Evolutionary conservation across 1,140 invertebrate species (phyloP), one percentile per base, ranked within the genome.

Genomic region (Drosophila takahashii): DNA sequence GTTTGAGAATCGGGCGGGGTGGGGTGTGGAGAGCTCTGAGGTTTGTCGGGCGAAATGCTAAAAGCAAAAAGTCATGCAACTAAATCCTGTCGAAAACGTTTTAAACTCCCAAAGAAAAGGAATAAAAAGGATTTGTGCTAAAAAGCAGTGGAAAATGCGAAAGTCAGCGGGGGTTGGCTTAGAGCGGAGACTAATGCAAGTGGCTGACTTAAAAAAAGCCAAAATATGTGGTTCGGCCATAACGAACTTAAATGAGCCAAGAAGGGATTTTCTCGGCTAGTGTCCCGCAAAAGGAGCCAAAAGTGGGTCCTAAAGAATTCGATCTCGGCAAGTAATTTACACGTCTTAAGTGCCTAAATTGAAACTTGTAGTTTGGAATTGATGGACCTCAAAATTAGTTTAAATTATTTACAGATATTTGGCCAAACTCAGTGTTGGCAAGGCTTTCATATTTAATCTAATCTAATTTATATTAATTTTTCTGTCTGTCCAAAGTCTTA

Each of bases 21-120:
- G 16, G 4, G 27, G 3, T 13, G 15, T 5, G 22, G 37, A 7
- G 11, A 44, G 32, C 15, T 59, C 48, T 54, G 71, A 81, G 71
- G 80, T 81, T 81, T 66, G 64, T 60, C 79, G 45, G 61, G 50
- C 54, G 69, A 86, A 83, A 87, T 89, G 84, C 61, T 89, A 84
- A 87, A 84, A 87, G 83, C 83, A 84, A 87, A 87, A 89, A 89
- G 84, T 84, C 76, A 84, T 89, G 79, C 80, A 89, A 87, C 83
- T 87, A 89, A 87, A 87, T 87, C 84, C 84, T 84, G 84, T 89
- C 83, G 66, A 89, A 87, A 89, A 83, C 79, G 72, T 84, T 87
- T 87, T 87, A 89, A 89, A 89, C 80, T 89, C 81, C 73, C 76
- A 74, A 71, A 57, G 64, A 56, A 71, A 54, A 11, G 34, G 34